Base-by-base conservation (phyloP, 2,888 invertebrate species). In the Hyalella azteca region DNA sequence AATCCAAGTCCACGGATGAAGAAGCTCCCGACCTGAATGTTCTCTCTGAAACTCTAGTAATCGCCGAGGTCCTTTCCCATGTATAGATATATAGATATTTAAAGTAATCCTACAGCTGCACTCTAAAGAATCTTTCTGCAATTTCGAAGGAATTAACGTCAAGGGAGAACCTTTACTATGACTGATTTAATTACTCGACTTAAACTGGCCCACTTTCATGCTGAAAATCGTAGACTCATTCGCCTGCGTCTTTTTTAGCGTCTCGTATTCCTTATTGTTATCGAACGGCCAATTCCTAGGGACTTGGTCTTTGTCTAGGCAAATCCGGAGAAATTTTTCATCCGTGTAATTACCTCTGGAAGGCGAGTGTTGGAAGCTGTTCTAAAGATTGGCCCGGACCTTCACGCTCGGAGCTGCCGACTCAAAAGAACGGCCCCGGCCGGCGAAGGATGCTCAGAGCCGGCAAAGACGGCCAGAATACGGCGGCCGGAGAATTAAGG, bases 261-360 rank as follows among this genome's bases (percentile, higher is more conserved):
- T 66, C 66, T 75, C 45, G 45, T 75, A 75, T 75, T 75, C 75
- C 75, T 75, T 75, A 75, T 75, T 75, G 75, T 75, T 75, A 75
- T 75, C 75, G 75, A 75, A 75, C 75, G 75, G 75, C 75, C 75
- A 75, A 75, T 75, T 75, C 45, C 75, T 75, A 75, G 45, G 75
- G 75, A 75, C 75, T 75, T 75, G 75, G 75, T 75, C 75, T 75
- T 75, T 75, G 75, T 75, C 75, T 75, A 75, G 75, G 75, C 45
- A 75, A 75, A 75, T 75, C 75, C 75, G 75, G 45, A 45, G 75
- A 75, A 75, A 75, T 75, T 75, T 75, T 75, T 75, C 75, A 75
- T 75, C 75, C 75, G 75, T 75, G 75, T 75, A 75, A 75, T 75
- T 75, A 75, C 75, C 75, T 75, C 75, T 75, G 75, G 41, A 45